Percentiles rank a stretch among this genome's conserved stretches.
phyloP scores from a whole-genome alignment of 2,888 invertebrate genomes.

The Crossocerus cetratus region DNA sequence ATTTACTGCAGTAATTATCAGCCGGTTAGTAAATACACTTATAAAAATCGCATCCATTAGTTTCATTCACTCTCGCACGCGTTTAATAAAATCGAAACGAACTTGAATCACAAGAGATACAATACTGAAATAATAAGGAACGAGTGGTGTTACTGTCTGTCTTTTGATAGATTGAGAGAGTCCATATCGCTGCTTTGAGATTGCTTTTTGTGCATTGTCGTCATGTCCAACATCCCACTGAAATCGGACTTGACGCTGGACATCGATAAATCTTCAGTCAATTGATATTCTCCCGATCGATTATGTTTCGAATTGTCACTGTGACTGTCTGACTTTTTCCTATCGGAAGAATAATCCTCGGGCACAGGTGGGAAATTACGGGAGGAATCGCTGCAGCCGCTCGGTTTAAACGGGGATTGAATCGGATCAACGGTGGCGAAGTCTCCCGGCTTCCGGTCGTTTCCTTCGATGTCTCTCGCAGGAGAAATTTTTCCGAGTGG shows the following conservation, averaged over 20 bases:
- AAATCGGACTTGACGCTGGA: constrained; percentile 64
- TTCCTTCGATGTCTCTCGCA: constrained; percentile 61
- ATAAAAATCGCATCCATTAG: constrained; percentile 26
- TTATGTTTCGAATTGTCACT: constrained; percentile 48
- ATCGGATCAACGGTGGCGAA: constrained; percentile 62
- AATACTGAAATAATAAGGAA: constrained; percentile 25
- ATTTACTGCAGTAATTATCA: neutral
- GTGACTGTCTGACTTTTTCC: constrained; percentile 57
- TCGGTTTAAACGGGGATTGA: constrained; percentile 59
- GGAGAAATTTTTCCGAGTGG: constrained; percentile 67
- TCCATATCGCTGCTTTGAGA: constrained; percentile 64
- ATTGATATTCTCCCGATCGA: constrained; percentile 57
- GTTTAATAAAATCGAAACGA: constrained; percentile 20
- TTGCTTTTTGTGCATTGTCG: constrained; percentile 64
- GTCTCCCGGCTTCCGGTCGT: constrained; percentile 61
- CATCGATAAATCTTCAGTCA: constrained; percentile 69
- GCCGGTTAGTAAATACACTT: constrained; percentile 18
- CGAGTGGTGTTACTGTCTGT: constrained; percentile 60
- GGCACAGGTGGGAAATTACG: constrained; percentile 45
- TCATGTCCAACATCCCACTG: constrained; percentile 71
- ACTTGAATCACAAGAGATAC: constrained; percentile 33
- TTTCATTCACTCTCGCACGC: constrained; percentile 17
- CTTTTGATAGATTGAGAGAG: constrained; percentile 72
- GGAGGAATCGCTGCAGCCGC: constrained; percentile 54
- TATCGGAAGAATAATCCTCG: constrained; percentile 62